These are phyloP conservation scores for Troides oblongomaculatus DNA, from an alignment of 2,888 invertebrate species.

Conservation along the genomic window DNA sequence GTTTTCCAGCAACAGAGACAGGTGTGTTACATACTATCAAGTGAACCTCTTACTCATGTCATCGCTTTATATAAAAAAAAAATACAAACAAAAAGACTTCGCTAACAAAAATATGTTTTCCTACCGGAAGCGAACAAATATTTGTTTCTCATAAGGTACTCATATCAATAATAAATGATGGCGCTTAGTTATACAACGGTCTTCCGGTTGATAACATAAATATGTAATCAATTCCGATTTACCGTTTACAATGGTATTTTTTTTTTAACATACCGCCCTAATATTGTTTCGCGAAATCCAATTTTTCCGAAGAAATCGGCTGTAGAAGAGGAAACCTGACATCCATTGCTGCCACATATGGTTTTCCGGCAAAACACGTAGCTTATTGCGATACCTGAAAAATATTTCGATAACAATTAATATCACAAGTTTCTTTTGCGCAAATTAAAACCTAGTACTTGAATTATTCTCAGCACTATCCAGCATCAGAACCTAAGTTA, in stretches of 20 bases:
- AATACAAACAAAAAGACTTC: too few relatives aligned
- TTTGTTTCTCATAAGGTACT: not conserved
- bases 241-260: not conserved
- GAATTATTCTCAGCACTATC: too few relatives aligned
- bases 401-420: not conserved
- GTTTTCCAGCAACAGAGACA: too few relatives aligned
- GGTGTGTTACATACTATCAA: too few relatives aligned
- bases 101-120: not conserved
- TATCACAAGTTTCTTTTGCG: not conserved
- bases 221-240: not conserved
- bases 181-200: too few relatives aligned
- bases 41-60: too few relatives aligned
- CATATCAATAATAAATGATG: too few relatives aligned
- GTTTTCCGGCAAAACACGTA: not conserved
- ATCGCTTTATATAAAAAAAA: too few relatives aligned
- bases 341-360: not conserved
- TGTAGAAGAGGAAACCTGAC: not conserved
- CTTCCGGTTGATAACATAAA: too few relatives aligned
- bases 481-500: too few relatives aligned
- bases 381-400: constrained; percentile 8
- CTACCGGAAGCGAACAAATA: too few relatives aligned
- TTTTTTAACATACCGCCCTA: constrained; percentile 13
- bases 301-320: constrained; percentile 19
- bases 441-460: not conserved
- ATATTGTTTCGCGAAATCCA: constrained; percentile 25